Percentiles rank a stretch among this genome's conserved stretches.
Conservation (phyloP, 2,888 invertebrate species). For the Tribolium freemani region DNA sequence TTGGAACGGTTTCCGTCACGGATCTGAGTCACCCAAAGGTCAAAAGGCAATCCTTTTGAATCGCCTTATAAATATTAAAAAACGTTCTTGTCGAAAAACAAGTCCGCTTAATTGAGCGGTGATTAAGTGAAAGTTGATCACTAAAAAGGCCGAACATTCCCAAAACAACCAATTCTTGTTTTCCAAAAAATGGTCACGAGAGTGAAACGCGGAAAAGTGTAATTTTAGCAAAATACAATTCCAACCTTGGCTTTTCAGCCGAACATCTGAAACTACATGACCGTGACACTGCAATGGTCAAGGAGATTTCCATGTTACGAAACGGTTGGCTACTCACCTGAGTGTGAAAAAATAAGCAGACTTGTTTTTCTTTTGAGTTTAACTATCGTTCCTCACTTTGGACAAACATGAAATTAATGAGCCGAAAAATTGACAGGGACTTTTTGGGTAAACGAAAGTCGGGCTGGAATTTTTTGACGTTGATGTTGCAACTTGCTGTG, state of each 20-base stretch:
- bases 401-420: constrained; percentile 15
- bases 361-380: background rate
- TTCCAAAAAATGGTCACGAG: background rate
- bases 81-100: background rate
- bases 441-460: background rate
- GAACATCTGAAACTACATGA: constrained; percentile 11
- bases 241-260: background rate
- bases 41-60: background rate
- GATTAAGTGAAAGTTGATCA: constrained; percentile 13
- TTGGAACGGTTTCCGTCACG: constrained; percentile 3
- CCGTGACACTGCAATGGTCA: constrained; percentile 29
- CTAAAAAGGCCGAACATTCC: background rate
- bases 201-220: constrained; percentile 1
- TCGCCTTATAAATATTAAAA: background rate
- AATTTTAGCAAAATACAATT: background rate
- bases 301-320: constrained; percentile 17
- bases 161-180: background rate
- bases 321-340: constrained; percentile 5
- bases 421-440: background rate
- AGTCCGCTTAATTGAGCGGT: background rate
- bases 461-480: background rate
- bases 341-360: background rate
- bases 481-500: background rate
- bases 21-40: constrained; percentile 9
- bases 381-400: background rate